Conservation (phyloP, 2,888 invertebrate genomes). For the Cecidostiba fungosa region DNA sequence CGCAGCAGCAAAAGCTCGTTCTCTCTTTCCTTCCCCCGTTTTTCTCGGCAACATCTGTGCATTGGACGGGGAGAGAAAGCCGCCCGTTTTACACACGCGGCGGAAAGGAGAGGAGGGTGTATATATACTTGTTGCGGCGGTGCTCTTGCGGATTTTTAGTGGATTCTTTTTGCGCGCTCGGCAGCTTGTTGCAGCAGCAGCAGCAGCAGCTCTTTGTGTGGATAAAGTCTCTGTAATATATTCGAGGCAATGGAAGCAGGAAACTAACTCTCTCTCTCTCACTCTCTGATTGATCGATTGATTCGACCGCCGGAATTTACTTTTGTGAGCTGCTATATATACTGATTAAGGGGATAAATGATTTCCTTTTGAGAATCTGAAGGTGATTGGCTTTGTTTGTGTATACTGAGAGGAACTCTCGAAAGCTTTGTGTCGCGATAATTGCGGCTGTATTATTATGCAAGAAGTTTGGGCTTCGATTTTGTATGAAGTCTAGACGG, state of each 20-base stretch:
- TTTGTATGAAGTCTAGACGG: too few relatives aligned
- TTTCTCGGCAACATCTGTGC: constrained; percentile 59
- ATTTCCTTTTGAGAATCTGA: background rate
- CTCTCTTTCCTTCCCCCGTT: constrained; percentile 13
- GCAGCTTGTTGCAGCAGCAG: constrained; percentile 13
- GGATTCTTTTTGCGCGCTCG: constrained; percentile 26
- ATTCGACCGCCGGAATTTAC: background rate
- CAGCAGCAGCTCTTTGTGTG: background rate
- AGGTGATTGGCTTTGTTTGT: background rate
- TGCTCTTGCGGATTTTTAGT: constrained; percentile 51
- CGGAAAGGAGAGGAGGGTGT: constrained; percentile 9
- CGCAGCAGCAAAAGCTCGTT: constrained; percentile 1
- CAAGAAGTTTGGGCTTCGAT: too few relatives aligned
- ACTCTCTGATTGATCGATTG: constrained; percentile 22
- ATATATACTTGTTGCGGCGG: constrained; percentile 49
- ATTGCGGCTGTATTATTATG: too few relatives aligned
- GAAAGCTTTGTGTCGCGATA: too few relatives aligned
- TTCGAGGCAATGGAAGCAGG: background rate
- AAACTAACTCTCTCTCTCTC: too few relatives aligned
- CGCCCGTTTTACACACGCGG: constrained; percentile 10
- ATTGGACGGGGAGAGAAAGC: constrained; percentile 18
- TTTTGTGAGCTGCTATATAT: too few relatives aligned
- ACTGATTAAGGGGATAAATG: background rate
- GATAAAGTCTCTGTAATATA: background rate
- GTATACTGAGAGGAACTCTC: too few relatives aligned